A percentile compares a stretch with the other conserved stretches of the same genome.
Conservation (phyloP, 2,888 invertebrate species). For the Maniola hyperantus region DNA sequence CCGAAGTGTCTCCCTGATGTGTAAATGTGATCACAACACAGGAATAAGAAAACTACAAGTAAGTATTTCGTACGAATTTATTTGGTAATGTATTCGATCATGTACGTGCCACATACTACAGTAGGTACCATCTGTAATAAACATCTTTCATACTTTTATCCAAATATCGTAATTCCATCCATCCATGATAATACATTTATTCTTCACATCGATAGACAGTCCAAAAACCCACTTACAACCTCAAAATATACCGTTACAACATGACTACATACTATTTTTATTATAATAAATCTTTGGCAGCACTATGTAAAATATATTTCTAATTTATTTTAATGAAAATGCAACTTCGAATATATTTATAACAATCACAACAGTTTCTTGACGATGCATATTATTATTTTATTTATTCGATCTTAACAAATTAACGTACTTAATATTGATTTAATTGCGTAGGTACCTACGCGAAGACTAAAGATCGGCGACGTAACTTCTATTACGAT, state of each 20-base stretch:
- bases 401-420: conserved; percentile 50
- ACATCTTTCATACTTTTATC: conserved; percentile 15
- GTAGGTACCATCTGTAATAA: conserved; percentile 21
- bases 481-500: conserved; percentile 32
- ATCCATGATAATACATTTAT: conserved; percentile 57
- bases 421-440: conserved; percentile 40
- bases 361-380: conserved; percentile 81
- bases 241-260: conserved; percentile 77
- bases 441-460: conserved; percentile 40
- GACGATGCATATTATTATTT: conserved; percentile 63
- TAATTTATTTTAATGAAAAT: conserved; percentile 78
- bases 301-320: conserved; percentile 83
- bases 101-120: conserved; percentile 45
- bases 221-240: conserved; percentile 76
- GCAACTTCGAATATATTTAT: conserved; percentile 77
- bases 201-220: conserved; percentile 76
- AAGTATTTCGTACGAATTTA: conserved; percentile 54
- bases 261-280: conserved; percentile 74
- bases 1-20: no score
- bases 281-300: conserved; percentile 80
- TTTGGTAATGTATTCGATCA: conserved; percentile 71
- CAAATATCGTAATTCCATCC: conserved; percentile 3
- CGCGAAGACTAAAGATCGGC: conserved; percentile 36
- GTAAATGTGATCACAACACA: no score
- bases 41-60: background rate